Base-by-base conservation (phyloP, 2,888 invertebrate species). In the Ornithoptera alexandrae region DNA sequence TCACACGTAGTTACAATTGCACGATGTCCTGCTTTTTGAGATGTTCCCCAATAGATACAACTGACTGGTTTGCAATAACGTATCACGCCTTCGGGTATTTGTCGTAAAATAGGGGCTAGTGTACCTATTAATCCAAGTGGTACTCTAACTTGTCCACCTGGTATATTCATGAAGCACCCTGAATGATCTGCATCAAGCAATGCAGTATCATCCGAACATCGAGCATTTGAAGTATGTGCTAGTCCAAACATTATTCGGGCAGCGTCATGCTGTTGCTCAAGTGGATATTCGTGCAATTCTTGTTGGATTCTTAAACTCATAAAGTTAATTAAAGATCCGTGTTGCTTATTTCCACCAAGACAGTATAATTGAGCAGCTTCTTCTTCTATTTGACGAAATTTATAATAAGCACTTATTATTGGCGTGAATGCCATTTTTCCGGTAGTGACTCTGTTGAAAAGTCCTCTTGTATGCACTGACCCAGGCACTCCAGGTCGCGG, bases 11-110 rank as follows among this genome's bases (percentile, higher is more conserved):
- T 93, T 0, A 96, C 95, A 1, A 93, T 84, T 12, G 95, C 91
- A 67, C 92, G 83, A 68, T 82, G 83, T 3, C 91, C 91, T 62
- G 81, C 71, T 73, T 87, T 93, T 74, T 92, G 93, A 7, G 93
- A 92, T 0, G 94, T 92, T 24, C 94, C 94, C 96, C 96, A 96
- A 73, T 94, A 91, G 30, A 97, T 93, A 74, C 94, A 94, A 30
- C 94, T 94, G 0, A 97, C 96, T 0, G 96, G 95, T 72, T 95
- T 95, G 75, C 95, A 94, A 75, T 95, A 95, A 58, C 94, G 93
- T 65, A 95, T 87, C 18, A 93, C 85, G 62, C 94, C 94, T 75
- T 93, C 93, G 0, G 95, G 95, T 71, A 95, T 88, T 74, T 95
- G 94, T 30, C 94, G 89, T n/a, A 95, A 81, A 50, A 95, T 79